These are phyloP conservation scores for Grallaria varia DNA, from an alignment of 2,113 vertebrate genomes.

Conservation along the genomic window DNA sequence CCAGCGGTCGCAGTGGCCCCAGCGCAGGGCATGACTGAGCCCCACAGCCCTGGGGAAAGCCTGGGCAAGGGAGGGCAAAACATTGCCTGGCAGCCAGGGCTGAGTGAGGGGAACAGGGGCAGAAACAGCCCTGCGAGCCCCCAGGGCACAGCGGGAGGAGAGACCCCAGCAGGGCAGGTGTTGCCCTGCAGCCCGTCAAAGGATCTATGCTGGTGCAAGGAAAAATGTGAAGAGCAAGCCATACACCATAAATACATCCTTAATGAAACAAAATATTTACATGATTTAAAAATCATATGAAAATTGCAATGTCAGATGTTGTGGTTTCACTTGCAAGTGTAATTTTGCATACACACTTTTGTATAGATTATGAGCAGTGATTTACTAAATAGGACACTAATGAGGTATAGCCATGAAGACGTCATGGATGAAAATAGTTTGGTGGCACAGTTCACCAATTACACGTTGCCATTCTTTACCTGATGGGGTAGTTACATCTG, in stretches of 20 bases:
- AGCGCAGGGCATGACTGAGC: not conserved
- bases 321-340: not conserved
- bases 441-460: not conserved
- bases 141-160: not conserved
- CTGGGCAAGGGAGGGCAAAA: not conserved
- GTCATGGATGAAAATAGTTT: not conserved
- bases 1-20: not conserved
- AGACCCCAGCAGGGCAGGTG: accelerated
- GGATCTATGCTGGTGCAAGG: accelerated
- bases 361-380: not conserved
- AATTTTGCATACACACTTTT: not conserved
- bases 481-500: not conserved
- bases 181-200: accelerated
- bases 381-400: not conserved
- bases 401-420: not conserved
- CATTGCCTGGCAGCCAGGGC: not conserved
- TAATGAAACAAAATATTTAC: not conserved
- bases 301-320: not conserved
- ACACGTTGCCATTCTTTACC: not conserved
- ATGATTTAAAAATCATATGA: not conserved
- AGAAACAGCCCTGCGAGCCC: not conserved
- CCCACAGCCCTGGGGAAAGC: not conserved
- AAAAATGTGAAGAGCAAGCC: not conserved
- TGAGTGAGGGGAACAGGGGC: not conserved
- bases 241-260: not conserved